A percentile compares a stretch with the other conserved stretches of the same genome.
phyloP scores from a whole-genome alignment of 2,113 vertebrate species.

The Amia ocellicauda region DNA sequence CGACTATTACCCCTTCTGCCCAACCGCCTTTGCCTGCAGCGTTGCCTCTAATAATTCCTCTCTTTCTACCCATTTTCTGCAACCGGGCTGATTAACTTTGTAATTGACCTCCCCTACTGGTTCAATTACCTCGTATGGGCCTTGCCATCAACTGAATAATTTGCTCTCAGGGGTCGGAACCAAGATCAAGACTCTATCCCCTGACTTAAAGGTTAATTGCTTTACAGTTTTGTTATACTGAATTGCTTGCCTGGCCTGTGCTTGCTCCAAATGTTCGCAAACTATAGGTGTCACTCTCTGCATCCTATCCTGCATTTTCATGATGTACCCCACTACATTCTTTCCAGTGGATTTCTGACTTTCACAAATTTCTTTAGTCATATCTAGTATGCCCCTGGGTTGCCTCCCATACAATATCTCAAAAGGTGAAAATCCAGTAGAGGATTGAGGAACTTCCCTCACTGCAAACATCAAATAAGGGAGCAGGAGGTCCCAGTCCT shows the following conservation, averaged over 20 bases:
- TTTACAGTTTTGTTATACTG: neutral
- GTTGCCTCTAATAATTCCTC: no score
- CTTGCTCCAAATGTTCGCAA: neutral
- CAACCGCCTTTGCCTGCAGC: neutral
- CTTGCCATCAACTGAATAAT: neutral
- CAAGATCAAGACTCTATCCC: neutral
- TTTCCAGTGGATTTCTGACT: no score
- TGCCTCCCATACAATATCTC: no score
- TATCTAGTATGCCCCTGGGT: no score
- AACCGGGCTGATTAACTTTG: neutral
- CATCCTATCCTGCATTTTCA: neutral
- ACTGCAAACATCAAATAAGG: no score
- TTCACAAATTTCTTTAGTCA: no score
- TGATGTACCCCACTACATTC: no score
- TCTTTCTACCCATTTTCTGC: no score
- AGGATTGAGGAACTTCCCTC: no score
- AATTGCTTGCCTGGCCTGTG: neutral
- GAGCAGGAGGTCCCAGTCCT: no score
- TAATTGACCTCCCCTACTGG: neutral
- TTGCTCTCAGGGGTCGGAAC: constrained; percentile 1
- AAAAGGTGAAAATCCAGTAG: no score
- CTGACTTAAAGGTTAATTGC: neutral
- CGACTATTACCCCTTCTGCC: neutral
- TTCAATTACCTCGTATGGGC: neutral
- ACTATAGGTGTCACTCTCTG: neutral